Base-by-base conservation (phyloP, 2,113 vertebrate genomes). In the Aegypius monachus region DNA sequence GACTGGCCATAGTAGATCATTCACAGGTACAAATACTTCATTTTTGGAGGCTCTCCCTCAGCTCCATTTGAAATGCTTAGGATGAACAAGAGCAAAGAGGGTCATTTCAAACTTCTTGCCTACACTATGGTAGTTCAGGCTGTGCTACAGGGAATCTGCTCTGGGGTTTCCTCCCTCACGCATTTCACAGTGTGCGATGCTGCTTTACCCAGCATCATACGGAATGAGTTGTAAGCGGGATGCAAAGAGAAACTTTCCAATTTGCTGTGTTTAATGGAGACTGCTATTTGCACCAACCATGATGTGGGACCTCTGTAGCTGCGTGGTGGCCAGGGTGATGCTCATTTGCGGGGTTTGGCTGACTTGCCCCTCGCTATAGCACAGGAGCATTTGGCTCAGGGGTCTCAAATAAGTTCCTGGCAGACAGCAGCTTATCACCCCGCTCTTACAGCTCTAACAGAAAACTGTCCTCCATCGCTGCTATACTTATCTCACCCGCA, bases 401-500 rank as follows among this genome's bases (percentile, higher is more conserved):
- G 56, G 4, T 58, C 81, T 79, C 85, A 23, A 5, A 29, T 19
- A 45, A 3, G 13, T 5, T 61, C 63, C 68, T 2, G 11, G 77
- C 43, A n/a, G 42, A 11, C 4, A 71, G 80, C n/a, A 59, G 58
- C 42, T 71, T 9, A 6, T 66, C 55, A 20, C 0, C 17, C 13
- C 11, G 3, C 34, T 32, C n/a, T 16, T 27, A 14, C 77, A 59
- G 22, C 67, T 17, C 58, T 9, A 23, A 31, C 67, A 68, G 43
- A 58, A 42, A 50, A 9, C 32, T 5, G 3, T 10, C 75, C 61
- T 71, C 18, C 32, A 0, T 14, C 2, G 1, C 45, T 32, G 13
- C 66, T 0, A 0, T 8, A 8, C 16, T 83, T 62, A 7, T 53
- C 70, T 79, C 26, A 0, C 23, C 40, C 45, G 5, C 27, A 0